Base-by-base conservation (phyloP, 2,888 invertebrate species). In the Parasteatoda lunata region DNA sequence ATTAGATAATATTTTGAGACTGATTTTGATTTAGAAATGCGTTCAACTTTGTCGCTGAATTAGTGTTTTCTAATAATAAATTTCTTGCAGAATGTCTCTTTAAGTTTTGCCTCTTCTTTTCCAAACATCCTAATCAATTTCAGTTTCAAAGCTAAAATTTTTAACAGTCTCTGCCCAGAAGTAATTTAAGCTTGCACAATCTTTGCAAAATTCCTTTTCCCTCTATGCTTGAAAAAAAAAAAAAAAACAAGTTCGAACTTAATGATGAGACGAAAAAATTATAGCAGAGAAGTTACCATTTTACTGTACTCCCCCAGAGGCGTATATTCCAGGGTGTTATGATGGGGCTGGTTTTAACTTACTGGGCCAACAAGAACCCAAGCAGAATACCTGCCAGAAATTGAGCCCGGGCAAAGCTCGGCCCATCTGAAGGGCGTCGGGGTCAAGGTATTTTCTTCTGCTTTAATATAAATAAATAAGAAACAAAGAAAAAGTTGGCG, bases 361-460 rank as follows among this genome's bases (percentile, higher is more conserved):
- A 73, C 75, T 79, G 79, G 84, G 84, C 77, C 78, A 78, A 78
- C 73, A 49, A 45, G 15, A 66, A 13, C 47, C 45, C 4, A 71
- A 51, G 59, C 15, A 30, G 30, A 30, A 30, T 30, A 59, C 6
- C n/a, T 13, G 54, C 52, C 30, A 52, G n/a, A 49, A n/a, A 3
- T 47, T 48, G 73, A 54, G 75, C 84, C 84, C 79, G 84, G 84
- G 84, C 84, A 84, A 45, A 84, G 84, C 84, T 75, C 84, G 48
- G 79, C 78, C 79, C 79, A 79, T 68, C 76, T 79, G 51, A 84
- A 84, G 84, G 79, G 69, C 84, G 70, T 8, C 7, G n/a, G 59
- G 84, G 84, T 84, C 84, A 84, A 84, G 84, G 84, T 78, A 70
- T 84, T 69, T 71, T 64, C 69, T 15, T 70, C 84, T 84, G 79